Percentiles rank a stretch among this genome's conserved stretches.
Evolutionary conservation across 2,113 vertebrate species (phyloP).

Genomic region (Salvelinus namaycush): DNA sequence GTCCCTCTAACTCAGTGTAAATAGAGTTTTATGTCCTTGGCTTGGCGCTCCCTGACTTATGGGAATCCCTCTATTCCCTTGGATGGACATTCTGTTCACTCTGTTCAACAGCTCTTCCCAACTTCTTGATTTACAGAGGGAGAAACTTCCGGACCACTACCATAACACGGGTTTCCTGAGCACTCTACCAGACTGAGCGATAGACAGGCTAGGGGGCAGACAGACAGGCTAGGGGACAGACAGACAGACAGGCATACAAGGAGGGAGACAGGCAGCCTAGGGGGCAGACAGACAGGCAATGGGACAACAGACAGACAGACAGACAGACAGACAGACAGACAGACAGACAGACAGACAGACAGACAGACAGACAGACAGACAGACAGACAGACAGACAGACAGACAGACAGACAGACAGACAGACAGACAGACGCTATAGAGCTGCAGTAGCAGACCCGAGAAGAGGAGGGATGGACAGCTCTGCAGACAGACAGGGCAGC

Average conservation of each 20-base stretch:
- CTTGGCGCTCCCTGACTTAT: constrained; percentile 58
- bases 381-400: neutral
- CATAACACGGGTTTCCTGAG: neutral
- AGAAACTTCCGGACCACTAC: constrained; percentile 21
- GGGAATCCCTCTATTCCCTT: constrained; percentile 48
- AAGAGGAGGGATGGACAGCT: neutral
- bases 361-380: no score
- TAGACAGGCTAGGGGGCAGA: neutral
- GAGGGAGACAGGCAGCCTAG: no score
- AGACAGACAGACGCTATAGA: neutral
- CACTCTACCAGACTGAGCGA: neutral
- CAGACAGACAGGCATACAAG: no score
- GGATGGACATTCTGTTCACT: constrained; percentile 29
- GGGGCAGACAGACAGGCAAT: no score
- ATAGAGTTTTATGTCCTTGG: constrained; percentile 12
- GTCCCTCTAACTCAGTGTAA: constrained; percentile 4
- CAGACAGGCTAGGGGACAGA: no score
- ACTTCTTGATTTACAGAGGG: constrained; percentile 40
- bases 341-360: no score
- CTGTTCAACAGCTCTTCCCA: constrained; percentile 25
- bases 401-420: neutral
- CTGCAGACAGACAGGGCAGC: neutral
- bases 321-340: no score
- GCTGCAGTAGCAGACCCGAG: neutral
- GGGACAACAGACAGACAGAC: neutral